Evolutionary conservation across 2,888 invertebrate genomes (phyloP).

Genomic region (Parnassius glacialis): DNA sequence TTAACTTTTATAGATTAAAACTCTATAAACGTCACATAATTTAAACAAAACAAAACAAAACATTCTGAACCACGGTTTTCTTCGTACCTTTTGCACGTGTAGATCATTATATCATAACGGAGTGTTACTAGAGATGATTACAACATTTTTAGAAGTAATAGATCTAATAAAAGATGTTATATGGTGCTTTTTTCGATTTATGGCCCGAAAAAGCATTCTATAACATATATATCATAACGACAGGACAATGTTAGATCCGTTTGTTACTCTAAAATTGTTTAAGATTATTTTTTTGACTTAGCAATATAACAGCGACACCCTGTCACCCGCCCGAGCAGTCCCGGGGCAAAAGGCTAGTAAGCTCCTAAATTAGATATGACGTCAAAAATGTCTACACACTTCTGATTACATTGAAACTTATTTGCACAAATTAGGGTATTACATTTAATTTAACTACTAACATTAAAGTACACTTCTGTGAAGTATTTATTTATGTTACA

Average conservation of each 20-base stretch:
- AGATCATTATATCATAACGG: background rate
- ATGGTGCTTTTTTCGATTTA: slow-evolving; percentile 4
- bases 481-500: slow-evolving; percentile 8
- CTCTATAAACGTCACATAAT: too few species aligned
- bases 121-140: background rate
- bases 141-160: background rate
- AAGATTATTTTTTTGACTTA: slow-evolving; percentile 70
- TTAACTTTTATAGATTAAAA: too few species aligned
- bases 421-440: slow-evolving; percentile 29
- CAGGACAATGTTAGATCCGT: slow-evolving; percentile 27
- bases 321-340: slow-evolving; percentile 75
- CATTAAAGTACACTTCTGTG: slow-evolving; percentile 7
- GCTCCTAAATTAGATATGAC: slow-evolving; percentile 79
- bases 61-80: too few species aligned
- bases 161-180: background rate
- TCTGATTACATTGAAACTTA: slow-evolving; percentile 42
- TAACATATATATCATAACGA: background rate
- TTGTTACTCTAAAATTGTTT: slow-evolving; percentile 47
- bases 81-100: too few species aligned
- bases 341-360: slow-evolving; percentile 79
- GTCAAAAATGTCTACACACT: slow-evolving; percentile 68
- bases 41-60: too few species aligned
- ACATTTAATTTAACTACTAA: background rate
- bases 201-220: background rate
- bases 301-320: slow-evolving; percentile 77